Conservation (phyloP, 1,140 invertebrate genomes). For the Bombus consobrinus region DNA sequence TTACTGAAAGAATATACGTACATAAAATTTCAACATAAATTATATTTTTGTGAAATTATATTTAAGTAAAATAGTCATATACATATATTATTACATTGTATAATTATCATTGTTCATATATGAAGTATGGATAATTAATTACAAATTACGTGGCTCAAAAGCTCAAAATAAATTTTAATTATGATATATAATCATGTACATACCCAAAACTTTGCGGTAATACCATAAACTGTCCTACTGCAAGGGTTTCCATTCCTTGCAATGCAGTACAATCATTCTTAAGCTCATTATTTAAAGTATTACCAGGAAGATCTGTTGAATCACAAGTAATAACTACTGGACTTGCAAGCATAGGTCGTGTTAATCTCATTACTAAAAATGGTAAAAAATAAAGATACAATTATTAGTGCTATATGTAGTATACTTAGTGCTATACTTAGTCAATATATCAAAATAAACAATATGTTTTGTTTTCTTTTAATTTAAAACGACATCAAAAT, state of each 20-base stretch:
- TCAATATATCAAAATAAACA: neutral
- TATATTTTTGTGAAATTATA: constrained; percentile 20
- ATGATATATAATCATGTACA: constrained; percentile 59
- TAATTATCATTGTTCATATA: neutral
- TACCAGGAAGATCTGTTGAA: constrained; percentile 91
- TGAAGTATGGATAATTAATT: neutral
- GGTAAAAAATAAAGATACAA: constrained; percentile 27
- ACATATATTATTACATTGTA: neutral
- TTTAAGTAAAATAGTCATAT: neutral
- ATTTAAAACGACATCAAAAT: neutral
- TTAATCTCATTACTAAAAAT: constrained; percentile 95
- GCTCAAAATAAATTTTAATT: neutral
- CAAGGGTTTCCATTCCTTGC: constrained; percentile 91
- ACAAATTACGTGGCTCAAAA: neutral
- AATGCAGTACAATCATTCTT: constrained; percentile 91
- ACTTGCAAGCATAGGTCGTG: constrained; percentile 92
- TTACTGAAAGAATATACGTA: constrained; percentile 83
- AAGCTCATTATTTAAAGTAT: constrained; percentile 89
- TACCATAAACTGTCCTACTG: constrained; percentile 93
- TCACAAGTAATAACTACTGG: constrained; percentile 92
- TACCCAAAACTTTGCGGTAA: constrained; percentile 98
- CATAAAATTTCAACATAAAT: neutral
- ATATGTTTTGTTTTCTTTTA: neutral
- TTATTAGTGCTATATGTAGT: neutral
- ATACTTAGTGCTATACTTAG: neutral